These are phyloP conservation scores for Caradrina clavipalpis DNA, from an alignment of 2,888 invertebrate genomes.

Conservation along the genomic window DNA sequence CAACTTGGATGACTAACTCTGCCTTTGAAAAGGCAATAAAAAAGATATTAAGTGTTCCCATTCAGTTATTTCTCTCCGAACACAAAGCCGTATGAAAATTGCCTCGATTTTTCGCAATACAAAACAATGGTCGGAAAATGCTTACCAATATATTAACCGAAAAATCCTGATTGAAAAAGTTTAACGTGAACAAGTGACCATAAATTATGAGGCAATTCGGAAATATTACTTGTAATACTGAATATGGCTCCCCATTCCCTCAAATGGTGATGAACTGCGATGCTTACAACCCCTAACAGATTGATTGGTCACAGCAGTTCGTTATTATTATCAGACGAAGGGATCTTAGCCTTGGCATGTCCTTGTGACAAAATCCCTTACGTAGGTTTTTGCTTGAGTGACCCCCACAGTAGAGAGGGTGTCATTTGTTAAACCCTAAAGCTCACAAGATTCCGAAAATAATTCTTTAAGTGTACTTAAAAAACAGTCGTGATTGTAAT, in stretches of 20 bases:
- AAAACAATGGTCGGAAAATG: constrained; percentile 47
- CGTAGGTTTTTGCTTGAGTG: constrained; percentile 3
- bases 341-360: constrained; percentile 8
- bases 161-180: constrained; percentile 32
- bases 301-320: constrained; percentile 1
- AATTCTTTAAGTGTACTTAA: not conserved
- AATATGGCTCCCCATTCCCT: not conserved
- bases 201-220: constrained; percentile 2
- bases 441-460: not conserved
- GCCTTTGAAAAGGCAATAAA: constrained; percentile 32
- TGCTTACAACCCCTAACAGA: constrained; percentile 3
- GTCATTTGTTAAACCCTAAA: not conserved
- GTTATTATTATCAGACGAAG: constrained; percentile 30
- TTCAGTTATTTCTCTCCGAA: constrained; percentile 25
- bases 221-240: not conserved
- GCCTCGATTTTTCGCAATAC: constrained; percentile 44
- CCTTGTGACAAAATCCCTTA: constrained; percentile 21
- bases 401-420: not conserved
- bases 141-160: constrained; percentile 39
- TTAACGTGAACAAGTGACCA: constrained; percentile 16
- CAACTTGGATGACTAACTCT: constrained; percentile 40
- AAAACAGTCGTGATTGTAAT: not conserved
- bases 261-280: not conserved
- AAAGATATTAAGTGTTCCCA: constrained; percentile 7
- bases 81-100: constrained; percentile 48